Evolutionary conservation across 2,113 vertebrate species (phyloP).

Genomic region (Rhizomys pruinosus): DNA sequence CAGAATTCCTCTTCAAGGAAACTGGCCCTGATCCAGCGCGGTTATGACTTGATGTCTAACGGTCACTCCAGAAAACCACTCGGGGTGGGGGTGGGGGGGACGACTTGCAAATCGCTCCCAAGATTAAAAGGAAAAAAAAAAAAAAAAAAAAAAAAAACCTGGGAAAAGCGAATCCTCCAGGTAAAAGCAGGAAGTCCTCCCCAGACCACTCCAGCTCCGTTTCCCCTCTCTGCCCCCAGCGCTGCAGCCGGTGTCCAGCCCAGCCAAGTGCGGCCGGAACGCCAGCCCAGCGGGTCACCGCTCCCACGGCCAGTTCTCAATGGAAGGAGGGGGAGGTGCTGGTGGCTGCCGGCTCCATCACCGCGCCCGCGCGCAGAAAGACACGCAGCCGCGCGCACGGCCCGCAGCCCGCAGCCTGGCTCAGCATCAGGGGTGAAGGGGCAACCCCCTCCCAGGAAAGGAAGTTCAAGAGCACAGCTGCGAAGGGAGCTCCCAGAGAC

Average conservation of each 20-base stretch:
- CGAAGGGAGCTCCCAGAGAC: background rate
- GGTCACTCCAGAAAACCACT: background rate
- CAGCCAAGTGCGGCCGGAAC: background rate
- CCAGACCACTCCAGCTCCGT: slow-evolving; percentile 4
- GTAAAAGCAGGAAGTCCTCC: background rate
- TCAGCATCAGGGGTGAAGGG: background rate
- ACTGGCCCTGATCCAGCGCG: too few species aligned
- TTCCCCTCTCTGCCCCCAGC: slow-evolving; percentile 16
- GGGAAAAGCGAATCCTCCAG: background rate
- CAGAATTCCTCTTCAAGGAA: background rate
- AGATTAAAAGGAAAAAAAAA: background rate
- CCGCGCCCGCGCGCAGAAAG: background rate
- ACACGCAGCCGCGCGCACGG: background rate
- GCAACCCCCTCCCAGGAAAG: background rate
- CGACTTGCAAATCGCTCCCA: background rate
- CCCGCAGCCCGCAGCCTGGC: background rate
- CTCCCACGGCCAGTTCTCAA: slow-evolving; percentile 55
- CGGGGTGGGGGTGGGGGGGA: background rate
- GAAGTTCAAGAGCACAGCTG: slow-evolving; percentile 20
- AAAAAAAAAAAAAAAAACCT: background rate
- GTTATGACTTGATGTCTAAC: background rate
- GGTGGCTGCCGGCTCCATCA: slow-evolving; percentile 2
- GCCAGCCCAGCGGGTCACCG: slow-evolving; percentile 24
- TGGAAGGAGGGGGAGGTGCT: slow-evolving; percentile 51
- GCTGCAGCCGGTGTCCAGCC: background rate